Conservation (phyloP, 1,140 invertebrate genomes). For the Caenorhabditis remanei region DNA sequence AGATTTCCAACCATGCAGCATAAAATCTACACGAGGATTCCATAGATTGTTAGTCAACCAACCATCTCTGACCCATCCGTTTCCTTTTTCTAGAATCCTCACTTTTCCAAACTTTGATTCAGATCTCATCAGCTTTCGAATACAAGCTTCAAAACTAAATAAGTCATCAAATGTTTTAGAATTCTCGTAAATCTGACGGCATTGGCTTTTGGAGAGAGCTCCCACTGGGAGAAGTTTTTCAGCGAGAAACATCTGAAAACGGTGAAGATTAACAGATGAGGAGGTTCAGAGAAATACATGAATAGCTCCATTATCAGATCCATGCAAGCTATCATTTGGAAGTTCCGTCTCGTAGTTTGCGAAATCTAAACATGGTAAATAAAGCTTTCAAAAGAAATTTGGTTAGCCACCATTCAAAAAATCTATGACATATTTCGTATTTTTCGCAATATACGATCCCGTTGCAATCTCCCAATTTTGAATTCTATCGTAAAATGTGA, state of each 20-base stretch:
- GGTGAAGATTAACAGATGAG: not conserved
- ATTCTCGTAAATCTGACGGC: slow-evolving; percentile 34
- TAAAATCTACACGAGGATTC: slow-evolving; percentile 57
- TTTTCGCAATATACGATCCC: slow-evolving; percentile 59
- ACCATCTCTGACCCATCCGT: slow-evolving; percentile 59
- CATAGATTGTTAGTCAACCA: slow-evolving; percentile 63
- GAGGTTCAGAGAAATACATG: slow-evolving; percentile 31
- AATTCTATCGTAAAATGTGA: slow-evolving; percentile 64
- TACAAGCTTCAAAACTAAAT: slow-evolving; percentile 59
- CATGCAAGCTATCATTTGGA: slow-evolving; percentile 52
- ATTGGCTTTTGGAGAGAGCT: not conserved
- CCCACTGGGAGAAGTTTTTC: slow-evolving; percentile 23
- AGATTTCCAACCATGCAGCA: slow-evolving; percentile 65
- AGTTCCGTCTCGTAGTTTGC: slow-evolving; percentile 57
- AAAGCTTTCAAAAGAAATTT: not conserved
- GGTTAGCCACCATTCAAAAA: slow-evolving; percentile 58
- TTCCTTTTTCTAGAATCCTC: slow-evolving; percentile 52
- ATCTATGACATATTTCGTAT: slow-evolving; percentile 9
- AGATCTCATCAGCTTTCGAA: slow-evolving; percentile 25
- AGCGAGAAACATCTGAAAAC: slow-evolving; percentile 53
- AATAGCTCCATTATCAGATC: slow-evolving; percentile 63
- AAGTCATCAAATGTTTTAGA: slow-evolving; percentile 59
- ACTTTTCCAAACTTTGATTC: not conserved
- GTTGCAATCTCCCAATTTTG: slow-evolving; percentile 64
- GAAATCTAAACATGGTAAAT: slow-evolving; percentile 37